phyloP scores from a whole-genome alignment of 2,113 vertebrate genomes.

The Chaetorhynchus papuensis region DNA sequence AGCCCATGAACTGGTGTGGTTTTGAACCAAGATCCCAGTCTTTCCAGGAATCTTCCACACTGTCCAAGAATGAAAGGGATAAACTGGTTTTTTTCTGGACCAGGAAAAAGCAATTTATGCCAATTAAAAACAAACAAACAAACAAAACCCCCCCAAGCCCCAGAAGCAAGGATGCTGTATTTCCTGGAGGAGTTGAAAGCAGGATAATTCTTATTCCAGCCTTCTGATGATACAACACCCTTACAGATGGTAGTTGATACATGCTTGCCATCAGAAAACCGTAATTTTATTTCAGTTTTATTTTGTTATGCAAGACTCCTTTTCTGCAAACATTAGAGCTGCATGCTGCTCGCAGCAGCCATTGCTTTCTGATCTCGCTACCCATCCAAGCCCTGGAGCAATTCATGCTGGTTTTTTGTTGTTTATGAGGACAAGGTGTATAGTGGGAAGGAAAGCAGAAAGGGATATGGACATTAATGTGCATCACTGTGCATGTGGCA shows the following conservation, averaged over 20 bases:
- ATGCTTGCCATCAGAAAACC: not conserved
- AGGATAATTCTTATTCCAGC: not conserved
- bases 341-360: fast-evolving
- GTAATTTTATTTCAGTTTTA: not conserved
- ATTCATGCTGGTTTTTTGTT: not conserved
- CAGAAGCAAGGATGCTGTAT: not conserved
- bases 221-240: not conserved
- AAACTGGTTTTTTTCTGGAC: not conserved
- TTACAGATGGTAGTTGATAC: not conserved
- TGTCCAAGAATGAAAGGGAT: not conserved
- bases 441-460: not conserved
- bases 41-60: not conserved
- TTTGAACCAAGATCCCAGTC: not conserved
- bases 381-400: not conserved
- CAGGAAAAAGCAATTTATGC: not conserved
- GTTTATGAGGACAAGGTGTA: not conserved
- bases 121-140: not conserved
- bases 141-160: not conserved
- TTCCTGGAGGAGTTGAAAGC: not conserved
- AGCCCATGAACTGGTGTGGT: fast-evolving
- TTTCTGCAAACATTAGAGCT: not conserved
- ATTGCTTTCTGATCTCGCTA: not conserved
- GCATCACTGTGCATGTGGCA: not conserved
- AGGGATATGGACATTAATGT: not conserved
- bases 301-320: not conserved